Conservation (phyloP, 2,888 invertebrate genomes). For the Apoda limacodes region DNA sequence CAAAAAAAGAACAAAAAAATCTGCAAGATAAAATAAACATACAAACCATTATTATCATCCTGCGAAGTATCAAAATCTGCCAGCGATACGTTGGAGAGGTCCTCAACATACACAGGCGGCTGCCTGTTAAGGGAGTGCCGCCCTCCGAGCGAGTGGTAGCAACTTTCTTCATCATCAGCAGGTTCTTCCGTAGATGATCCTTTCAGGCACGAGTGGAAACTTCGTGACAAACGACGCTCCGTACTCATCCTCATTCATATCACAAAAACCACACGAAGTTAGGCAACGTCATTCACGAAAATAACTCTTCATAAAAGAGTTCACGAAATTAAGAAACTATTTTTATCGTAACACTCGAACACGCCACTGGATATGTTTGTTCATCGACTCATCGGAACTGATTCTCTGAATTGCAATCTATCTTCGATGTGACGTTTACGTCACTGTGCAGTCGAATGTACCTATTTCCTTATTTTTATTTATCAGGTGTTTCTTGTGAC, state of each 20-base stretch:
- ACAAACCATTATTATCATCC: slow-evolving; percentile 57
- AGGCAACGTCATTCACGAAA: slow-evolving; percentile 25
- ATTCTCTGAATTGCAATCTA: slow-evolving; percentile 3
- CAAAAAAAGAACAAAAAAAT: background rate
- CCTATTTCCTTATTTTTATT: too few relatives aligned
- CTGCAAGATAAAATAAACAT: slow-evolving; percentile 12
- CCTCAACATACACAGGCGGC: slow-evolving; percentile 59
- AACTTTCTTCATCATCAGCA: slow-evolving; percentile 57
- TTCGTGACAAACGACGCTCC: slow-evolving; percentile 72
- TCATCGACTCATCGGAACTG: slow-evolving; percentile 9
- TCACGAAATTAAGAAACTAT: slow-evolving; percentile 7
- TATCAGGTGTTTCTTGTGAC: too few relatives aligned
- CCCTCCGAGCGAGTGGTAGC: slow-evolving; percentile 60
- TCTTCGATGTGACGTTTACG: slow-evolving; percentile 4
- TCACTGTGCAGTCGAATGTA: too few relatives aligned
- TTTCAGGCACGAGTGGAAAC: slow-evolving; percentile 77
- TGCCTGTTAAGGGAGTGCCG: slow-evolving; percentile 51
- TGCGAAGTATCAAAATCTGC: slow-evolving; percentile 56
- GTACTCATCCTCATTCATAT: slow-evolving; percentile 65
- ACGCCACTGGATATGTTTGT: too few relatives aligned
- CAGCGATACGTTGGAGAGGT: slow-evolving; percentile 51
- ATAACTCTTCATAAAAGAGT: slow-evolving; percentile 15
- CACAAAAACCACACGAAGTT: slow-evolving; percentile 31
- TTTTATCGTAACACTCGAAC: too few relatives aligned
- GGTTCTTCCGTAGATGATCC: slow-evolving; percentile 69